Conservation (phyloP, 2,797 vertebrate genomes). For the Gambusia yucatana region DNA sequence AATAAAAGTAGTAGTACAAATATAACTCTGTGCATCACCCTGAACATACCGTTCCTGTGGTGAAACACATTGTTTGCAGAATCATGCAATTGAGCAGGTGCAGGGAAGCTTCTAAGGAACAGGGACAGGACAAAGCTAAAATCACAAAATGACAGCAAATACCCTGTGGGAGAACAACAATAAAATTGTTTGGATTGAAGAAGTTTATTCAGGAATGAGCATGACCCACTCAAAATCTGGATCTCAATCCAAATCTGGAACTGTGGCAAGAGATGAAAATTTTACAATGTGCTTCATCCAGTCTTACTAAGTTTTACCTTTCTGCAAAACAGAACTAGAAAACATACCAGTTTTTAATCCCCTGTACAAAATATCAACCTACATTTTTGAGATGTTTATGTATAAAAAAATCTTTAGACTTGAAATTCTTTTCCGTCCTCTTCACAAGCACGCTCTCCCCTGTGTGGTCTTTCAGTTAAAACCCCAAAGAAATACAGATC, state of each 20-base stretch:
- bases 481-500: neutral
- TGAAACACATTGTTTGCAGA: neutral
- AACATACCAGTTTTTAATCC: neutral
- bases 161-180: neutral
- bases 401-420: neutral
- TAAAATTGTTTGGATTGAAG: neutral
- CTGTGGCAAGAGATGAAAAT: neutral
- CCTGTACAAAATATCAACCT: neutral
- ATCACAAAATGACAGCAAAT: neutral
- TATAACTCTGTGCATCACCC: neutral
- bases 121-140: neutral
- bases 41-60: neutral
- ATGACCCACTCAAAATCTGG: neutral
- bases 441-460: neutral
- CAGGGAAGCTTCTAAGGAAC: neutral
- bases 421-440: neutral
- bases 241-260: neutral
- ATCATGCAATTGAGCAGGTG: neutral
- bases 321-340: neutral
- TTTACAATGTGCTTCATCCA: neutral
- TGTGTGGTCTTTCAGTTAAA: neutral
- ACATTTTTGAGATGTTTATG: neutral
- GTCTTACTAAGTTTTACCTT: neutral
- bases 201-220: neutral
- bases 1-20: neutral